Conservation (phyloP, 1,140 invertebrate species). For the Episyrphus balteatus region DNA sequence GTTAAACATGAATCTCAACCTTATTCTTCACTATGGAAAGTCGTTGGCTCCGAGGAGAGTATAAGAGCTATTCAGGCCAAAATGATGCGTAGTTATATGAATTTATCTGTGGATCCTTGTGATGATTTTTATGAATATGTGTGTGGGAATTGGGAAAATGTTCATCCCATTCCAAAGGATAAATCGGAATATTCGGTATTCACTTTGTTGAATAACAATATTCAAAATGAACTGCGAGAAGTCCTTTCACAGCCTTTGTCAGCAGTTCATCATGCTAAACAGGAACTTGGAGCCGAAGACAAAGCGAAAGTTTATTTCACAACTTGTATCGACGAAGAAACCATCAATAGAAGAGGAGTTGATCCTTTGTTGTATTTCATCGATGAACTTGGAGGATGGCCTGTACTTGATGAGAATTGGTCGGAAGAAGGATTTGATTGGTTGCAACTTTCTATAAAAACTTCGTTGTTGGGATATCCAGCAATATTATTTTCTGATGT, state of each 20-base stretch:
- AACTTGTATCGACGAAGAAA: not conserved
- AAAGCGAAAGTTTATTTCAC: not conserved
- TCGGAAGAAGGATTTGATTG: not conserved
- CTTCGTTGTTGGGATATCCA: not conserved
- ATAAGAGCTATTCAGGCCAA: not conserved
- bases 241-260: no score
- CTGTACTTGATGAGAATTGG: not conserved
- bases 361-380: not conserved
- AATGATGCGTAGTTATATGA: conserved; percentile 37
- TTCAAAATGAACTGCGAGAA: no score
- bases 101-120: conserved; percentile 48
- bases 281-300: not conserved
- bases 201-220: no score
- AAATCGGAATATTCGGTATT: no score
- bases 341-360: not conserved
- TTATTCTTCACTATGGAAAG: no score
- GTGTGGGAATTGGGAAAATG: conserved; percentile 40
- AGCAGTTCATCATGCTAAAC: no score
- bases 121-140: conserved; percentile 53
- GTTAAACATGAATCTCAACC: no score
- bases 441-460: not conserved
- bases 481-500: not conserved
- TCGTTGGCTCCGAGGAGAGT: no score
- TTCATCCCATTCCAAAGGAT: not conserved
- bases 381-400: not conserved